phyloP scores from a whole-genome alignment of 2,797 vertebrate genomes.

The Natrix natrix region DNA sequence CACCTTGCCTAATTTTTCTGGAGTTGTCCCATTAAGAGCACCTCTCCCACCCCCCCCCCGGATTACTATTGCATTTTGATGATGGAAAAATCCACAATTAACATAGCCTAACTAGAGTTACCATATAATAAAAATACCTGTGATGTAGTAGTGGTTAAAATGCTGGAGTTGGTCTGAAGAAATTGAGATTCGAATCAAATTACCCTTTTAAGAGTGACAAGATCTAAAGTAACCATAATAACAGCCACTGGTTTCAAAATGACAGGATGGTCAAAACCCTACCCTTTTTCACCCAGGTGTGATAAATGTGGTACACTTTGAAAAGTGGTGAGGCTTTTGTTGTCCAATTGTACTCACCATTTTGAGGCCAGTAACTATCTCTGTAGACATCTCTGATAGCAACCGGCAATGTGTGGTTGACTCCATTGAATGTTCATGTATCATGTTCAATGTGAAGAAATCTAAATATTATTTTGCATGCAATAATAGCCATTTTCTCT shows the following conservation, averaged over 20 bases:
- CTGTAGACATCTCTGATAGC: background rate
- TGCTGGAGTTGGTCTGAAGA: background rate
- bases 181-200: background rate
- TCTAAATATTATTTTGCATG: background rate
- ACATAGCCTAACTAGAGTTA: background rate
- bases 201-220: background rate
- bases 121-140: background rate
- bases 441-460: background rate
- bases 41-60: fast-evolving
- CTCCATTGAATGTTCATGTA: background rate
- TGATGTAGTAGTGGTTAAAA: background rate
- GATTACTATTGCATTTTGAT: background rate
- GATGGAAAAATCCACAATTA: background rate
- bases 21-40: background rate
- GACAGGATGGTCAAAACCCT: background rate
- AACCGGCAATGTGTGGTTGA: background rate
- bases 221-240: background rate
- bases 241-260: background rate
- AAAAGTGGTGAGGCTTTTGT: background rate
- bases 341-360: background rate
- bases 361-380: background rate
- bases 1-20: background rate
- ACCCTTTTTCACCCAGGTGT: background rate
- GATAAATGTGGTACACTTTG: background rate
- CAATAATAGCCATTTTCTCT: background rate